Conservation (phyloP, 2,888 invertebrate species). For the Tachina grossa region DNA sequence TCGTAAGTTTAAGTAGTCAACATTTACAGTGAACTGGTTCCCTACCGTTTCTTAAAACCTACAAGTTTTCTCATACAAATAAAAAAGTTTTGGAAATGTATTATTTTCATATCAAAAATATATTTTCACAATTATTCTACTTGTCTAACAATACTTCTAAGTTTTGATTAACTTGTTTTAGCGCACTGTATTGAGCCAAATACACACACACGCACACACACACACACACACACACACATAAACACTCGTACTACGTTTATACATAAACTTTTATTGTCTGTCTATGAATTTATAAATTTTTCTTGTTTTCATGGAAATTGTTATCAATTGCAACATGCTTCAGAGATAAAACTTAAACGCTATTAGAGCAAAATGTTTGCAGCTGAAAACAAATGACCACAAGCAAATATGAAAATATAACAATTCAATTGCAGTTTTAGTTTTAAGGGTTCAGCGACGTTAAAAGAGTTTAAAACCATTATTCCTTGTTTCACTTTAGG, state of each 20-base stretch:
- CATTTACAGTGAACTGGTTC: no score
- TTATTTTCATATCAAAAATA: no score
- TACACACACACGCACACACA: neutral
- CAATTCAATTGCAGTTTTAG: conserved; percentile 46
- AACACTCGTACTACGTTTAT: neutral
- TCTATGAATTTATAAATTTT: conserved; percentile 21
- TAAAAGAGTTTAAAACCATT: neutral
- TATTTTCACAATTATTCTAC: no score
- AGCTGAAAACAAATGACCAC: conserved; percentile 58
- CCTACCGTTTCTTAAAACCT: no score
- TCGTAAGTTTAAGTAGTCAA: no score
- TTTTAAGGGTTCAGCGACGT: conserved; percentile 25
- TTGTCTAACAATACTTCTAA: no score
- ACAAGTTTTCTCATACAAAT: no score
- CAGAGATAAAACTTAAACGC: conserved; percentile 38
- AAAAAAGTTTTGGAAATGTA: no score
- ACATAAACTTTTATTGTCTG: neutral
- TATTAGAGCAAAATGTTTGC: conserved; percentile 28
- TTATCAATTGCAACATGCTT: conserved; percentile 33
- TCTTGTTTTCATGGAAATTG: conserved; percentile 2
- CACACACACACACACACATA: neutral
- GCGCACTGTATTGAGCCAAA: neutral
- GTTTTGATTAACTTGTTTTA: no score
- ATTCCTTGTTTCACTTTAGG: neutral
- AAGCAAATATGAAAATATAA: conserved; percentile 33